phyloP scores from a whole-genome alignment of 2,888 invertebrate species.

The Cosmia trapezina region DNA sequence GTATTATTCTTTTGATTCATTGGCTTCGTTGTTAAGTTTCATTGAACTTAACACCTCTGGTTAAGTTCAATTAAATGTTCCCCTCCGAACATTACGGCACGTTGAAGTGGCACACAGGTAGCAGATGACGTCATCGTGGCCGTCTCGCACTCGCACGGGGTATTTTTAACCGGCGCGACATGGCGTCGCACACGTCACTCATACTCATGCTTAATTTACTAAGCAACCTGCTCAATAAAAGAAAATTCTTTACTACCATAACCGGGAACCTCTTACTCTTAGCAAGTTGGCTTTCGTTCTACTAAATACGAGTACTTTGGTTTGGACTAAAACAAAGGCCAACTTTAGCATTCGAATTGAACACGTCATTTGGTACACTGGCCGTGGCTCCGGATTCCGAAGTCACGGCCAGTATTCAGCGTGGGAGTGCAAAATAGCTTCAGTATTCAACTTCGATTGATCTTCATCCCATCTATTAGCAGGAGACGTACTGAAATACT shows the following conservation, averaged over 20 bases:
- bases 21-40: slow-evolving; percentile 25
- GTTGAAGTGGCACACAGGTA: slow-evolving; percentile 47
- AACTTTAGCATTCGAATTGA: slow-evolving; percentile 2
- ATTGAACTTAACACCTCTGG: slow-evolving; percentile 27
- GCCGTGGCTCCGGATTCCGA: slow-evolving; percentile 35
- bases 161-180: slow-evolving; percentile 70
- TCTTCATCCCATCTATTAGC: slow-evolving; percentile 1
- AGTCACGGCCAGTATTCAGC: slow-evolving; percentile 45
- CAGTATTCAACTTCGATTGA: slow-evolving; percentile 26
- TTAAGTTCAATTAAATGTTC: too few species aligned
- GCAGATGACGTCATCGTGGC: slow-evolving; percentile 57
- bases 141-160: slow-evolving; percentile 56
- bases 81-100: slow-evolving; percentile 12
- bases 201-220: slow-evolving; percentile 53
- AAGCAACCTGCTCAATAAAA: slow-evolving; percentile 42
- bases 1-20: slow-evolving; percentile 12
- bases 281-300: neutral
- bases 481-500: slow-evolving; percentile 1
- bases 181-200: slow-evolving; percentile 63
- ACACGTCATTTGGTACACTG: slow-evolving; percentile 30
- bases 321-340: slow-evolving; percentile 4
- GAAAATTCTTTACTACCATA: slow-evolving; percentile 10
- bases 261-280: neutral
- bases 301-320: neutral
- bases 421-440: slow-evolving; percentile 31